phyloP scores from a whole-genome alignment of 2,113 vertebrate species.

The Microtus montanus region DNA sequence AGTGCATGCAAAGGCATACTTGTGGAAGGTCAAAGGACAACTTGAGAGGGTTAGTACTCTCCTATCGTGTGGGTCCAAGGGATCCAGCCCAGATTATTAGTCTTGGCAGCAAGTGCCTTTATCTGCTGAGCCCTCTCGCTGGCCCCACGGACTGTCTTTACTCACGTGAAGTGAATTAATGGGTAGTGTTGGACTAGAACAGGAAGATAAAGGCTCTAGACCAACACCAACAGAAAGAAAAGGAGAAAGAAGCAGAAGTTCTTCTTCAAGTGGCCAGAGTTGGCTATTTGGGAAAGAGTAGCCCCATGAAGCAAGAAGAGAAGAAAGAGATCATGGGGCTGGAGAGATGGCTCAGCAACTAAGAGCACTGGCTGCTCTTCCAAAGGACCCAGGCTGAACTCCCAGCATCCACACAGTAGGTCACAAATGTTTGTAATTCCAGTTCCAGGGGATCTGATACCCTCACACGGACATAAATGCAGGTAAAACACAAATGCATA shows the following conservation, averaged over 20 bases:
- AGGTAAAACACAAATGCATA: not conserved
- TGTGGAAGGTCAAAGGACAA: not conserved
- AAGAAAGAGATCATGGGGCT: not conserved
- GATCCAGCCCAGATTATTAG: not conserved
- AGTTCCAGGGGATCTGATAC: not conserved
- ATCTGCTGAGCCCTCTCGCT: not conserved
- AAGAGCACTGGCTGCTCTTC: not conserved
- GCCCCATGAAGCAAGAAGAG: not conserved
- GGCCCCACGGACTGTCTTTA: not conserved
- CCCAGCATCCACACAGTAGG: not conserved
- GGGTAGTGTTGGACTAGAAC: not conserved
- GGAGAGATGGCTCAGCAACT: not conserved
- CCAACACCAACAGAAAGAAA: not conserved
- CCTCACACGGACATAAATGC: not conserved
- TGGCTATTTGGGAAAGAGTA: not conserved
- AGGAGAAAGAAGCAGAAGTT: not conserved
- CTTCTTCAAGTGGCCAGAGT: not conserved
- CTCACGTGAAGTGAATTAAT: not conserved
- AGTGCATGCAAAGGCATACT: not conserved
- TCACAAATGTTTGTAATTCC: not conserved
- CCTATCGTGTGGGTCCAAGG: not conserved
- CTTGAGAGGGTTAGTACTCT: not conserved
- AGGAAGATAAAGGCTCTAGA: not conserved
- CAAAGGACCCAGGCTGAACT: not conserved
- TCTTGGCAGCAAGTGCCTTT: not conserved